Base-by-base conservation (phyloP, 1,140 invertebrate genomes). In the Zaprionus ghesquierei region DNA sequence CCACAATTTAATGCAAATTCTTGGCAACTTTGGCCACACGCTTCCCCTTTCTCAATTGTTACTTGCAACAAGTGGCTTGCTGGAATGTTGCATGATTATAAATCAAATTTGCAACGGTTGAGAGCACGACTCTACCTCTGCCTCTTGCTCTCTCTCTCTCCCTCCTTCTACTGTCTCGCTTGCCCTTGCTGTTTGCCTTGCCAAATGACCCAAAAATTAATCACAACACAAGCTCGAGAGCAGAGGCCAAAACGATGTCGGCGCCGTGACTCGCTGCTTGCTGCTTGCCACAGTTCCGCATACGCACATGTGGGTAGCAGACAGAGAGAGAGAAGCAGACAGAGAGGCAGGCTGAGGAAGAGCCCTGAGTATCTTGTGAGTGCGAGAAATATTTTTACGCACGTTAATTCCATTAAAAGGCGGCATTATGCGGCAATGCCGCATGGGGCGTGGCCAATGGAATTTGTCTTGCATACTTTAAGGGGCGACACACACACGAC, bases 361-460 rank as follows among this genome's bases (percentile, higher is more conserved):
- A n/a, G 35, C 35, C 6, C 31, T 41, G 35, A 6, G 35, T 41
- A 15, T 41, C n/a, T 41, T 6, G 5, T 41, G 35, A 54, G 18
- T 59, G 58, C 56, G 50, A 68, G 56, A 63, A 70, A 74, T 65
- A 75, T 79, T 79, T 79, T 70, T 70, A 73, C 64, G 76, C 76
- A 79, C 77, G 71, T 79, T 79, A 75, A 75, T 79, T 75, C 76
- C 77, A 79, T 79, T 79, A 79, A 70, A 75, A 79, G 76, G 49
- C 70, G 76, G 76, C 77, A 79, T 75, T 75, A 75, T 75, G n/a
- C n/a, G 76, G 35, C 35, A 41, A 41, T 79, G 61, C 65, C 61
- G 58, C 31, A 60, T 80, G 68, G 60, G 68, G 68, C 68, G 68
- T 70, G 68, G 59, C 68, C 51, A 50, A 59, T 41, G 49, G 62